Evolutionary conservation across 2,797 vertebrate genomes (phyloP).

Genomic region (Corythornis leucogaster): DNA sequence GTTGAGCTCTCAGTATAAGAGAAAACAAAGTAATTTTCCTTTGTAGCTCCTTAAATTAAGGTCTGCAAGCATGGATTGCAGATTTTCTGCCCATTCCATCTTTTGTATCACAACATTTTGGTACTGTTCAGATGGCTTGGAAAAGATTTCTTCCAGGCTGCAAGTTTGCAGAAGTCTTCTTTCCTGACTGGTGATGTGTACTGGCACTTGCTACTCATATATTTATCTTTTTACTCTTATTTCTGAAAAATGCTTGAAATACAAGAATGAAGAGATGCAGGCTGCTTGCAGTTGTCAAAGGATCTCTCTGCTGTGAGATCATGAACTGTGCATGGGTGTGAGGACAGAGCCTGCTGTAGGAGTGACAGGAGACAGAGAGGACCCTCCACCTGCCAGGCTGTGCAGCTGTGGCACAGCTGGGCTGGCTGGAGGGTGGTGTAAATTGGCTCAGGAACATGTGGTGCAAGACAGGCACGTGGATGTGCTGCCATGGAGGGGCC

Average conservation of each 20-base stretch:
- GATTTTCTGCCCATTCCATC: neutral
- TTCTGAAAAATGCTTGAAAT: neutral
- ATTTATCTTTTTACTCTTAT: neutral
- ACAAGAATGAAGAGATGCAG: neutral
- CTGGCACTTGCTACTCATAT: neutral
- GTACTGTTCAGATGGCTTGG: neutral
- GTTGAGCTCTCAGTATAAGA: neutral
- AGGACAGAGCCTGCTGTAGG: neutral
- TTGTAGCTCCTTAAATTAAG: neutral
- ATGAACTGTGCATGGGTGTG: neutral
- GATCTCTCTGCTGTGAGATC: neutral
- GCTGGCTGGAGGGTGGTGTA: neutral
- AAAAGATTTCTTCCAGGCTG: neutral
- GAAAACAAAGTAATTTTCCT: neutral
- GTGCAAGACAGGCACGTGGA: neutral
- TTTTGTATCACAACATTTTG: neutral
- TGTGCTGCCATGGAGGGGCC: neutral
- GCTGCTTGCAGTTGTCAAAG: neutral
- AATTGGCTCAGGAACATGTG: neutral
- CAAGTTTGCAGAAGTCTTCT: neutral
- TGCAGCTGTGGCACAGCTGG: neutral
- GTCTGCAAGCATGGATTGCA: neutral
- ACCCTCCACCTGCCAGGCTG: neutral
- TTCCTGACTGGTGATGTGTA: neutral
- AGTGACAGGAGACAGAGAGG: neutral